A percentile compares a stretch with the other conserved stretches of the same genome.
These are phyloP conservation scores for Bicyclus anynana DNA, from an alignment of 1,140 invertebrate species.

Conservation along the genomic window DNA sequence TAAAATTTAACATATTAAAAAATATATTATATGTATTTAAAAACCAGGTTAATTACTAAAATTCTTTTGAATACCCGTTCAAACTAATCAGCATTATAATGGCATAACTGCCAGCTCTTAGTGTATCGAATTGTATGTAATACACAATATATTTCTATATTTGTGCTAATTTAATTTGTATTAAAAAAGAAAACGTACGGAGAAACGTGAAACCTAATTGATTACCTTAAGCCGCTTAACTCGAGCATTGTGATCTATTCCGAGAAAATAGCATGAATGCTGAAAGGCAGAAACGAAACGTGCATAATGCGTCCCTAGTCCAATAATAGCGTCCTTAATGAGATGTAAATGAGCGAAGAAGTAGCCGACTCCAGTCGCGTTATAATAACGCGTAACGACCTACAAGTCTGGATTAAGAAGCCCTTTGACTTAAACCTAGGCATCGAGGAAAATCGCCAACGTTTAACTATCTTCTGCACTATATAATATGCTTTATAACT, in stretches of 20 bases:
- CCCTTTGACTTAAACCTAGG: slow-evolving; percentile 72
- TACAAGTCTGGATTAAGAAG: slow-evolving; percentile 76
- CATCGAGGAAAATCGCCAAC: slow-evolving; percentile 51
- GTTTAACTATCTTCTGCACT: slow-evolving; percentile 8
- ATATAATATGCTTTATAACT: slow-evolving; percentile 28
- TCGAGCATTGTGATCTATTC: slow-evolving; percentile 19
- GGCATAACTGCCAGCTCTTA: too few relatives aligned
- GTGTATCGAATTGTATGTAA: too few relatives aligned
- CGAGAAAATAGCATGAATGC: slow-evolving; percentile 14
- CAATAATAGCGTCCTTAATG: slow-evolving; percentile 73
- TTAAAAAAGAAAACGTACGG: neutral
- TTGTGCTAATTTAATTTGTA: neutral
- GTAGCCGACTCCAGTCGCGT: slow-evolving; percentile 63
- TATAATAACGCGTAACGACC: slow-evolving; percentile 77
- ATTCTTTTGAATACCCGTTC: too few relatives aligned
- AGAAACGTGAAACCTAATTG: slow-evolving; percentile 6
- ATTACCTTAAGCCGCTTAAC: slow-evolving; percentile 8
- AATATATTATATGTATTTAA: too few relatives aligned
- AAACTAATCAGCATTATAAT: too few relatives aligned
- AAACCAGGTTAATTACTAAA: too few relatives aligned
- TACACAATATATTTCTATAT: too few relatives aligned
- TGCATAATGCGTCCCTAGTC: slow-evolving; percentile 36
- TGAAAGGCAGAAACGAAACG: slow-evolving; percentile 19
- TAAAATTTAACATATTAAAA: too few relatives aligned
- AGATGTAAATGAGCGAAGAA: slow-evolving; percentile 76